phyloP scores from a whole-genome alignment of 2,113 vertebrate genomes.

The Phaethon lepturus region DNA sequence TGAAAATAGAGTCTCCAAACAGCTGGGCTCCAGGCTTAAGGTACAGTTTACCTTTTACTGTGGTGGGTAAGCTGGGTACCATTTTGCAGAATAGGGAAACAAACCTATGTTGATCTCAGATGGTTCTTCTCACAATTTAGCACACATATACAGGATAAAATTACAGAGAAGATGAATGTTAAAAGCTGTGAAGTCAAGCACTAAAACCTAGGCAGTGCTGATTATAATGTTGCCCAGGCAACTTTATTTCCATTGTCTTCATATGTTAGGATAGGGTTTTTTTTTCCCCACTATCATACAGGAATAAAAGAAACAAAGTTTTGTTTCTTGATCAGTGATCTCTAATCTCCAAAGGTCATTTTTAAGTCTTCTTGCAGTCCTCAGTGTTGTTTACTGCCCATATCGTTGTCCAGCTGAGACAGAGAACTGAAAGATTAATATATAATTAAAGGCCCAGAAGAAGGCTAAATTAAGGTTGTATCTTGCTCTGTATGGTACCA shows the following conservation, averaged over 20 bases:
- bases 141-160: neutral
- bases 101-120: neutral
- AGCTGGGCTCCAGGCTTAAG: neutral
- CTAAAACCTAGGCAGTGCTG: neutral
- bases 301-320: neutral
- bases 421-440: neutral
- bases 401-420: neutral
- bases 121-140: neutral
- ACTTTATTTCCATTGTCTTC: constrained; percentile 6
- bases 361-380: neutral
- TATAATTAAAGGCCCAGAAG: neutral
- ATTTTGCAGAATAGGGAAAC: neutral
- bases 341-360: neutral
- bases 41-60: neutral
- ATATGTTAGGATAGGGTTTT: neutral
- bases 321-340: neutral
- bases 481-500: neutral
- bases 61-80: neutral
- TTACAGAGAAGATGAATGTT: neutral
- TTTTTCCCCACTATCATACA: neutral
- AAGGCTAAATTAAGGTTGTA: neutral
- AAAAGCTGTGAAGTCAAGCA: neutral
- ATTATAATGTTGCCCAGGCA: neutral
- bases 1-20: neutral
- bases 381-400: neutral